A percentile compares a stretch with the other conserved stretches of the same genome.
Evolutionary conservation across 1,140 invertebrate genomes (phyloP).

Genomic region (Augochlora pura): DNA sequence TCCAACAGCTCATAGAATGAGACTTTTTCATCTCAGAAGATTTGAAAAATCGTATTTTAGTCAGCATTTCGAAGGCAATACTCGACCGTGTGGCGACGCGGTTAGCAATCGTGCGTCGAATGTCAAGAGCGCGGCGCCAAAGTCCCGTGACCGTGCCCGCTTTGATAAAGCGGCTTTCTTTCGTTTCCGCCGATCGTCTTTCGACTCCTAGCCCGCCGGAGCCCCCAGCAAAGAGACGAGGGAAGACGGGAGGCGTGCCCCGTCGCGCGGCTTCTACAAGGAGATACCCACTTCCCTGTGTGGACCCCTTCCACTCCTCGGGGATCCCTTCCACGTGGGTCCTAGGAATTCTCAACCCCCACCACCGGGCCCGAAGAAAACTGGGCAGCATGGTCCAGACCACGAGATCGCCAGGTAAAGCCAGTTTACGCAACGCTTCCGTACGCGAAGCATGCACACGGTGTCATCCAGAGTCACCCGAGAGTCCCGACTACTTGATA

Average conservation of each 20-base stretch:
- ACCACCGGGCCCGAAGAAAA: conserved; percentile 72
- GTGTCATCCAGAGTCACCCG: conserved; percentile 16
- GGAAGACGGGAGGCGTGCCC: conserved; percentile 74
- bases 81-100: too few species aligned
- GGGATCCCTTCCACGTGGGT: conserved; percentile 67
- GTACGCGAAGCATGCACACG: conserved; percentile 66
- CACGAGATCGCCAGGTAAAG: conserved; percentile 75
- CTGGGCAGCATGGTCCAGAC: conserved; percentile 77
- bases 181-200: conserved; percentile 43
- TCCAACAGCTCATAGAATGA: too few species aligned
- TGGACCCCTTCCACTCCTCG: conserved; percentile 67
- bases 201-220: conserved; percentile 41
- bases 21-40: too few species aligned
- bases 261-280: conserved; percentile 76
- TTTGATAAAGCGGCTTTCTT: conserved; percentile 46
- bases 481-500: conserved; percentile 12
- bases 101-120: conserved; percentile 21
- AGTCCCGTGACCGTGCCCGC: conserved; percentile 37
- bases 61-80: too few species aligned
- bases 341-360: conserved; percentile 60
- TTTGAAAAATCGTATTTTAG: too few species aligned
- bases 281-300: conserved; percentile 73
- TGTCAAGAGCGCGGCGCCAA: conserved; percentile 56
- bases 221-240: conserved; percentile 72
- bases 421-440: conserved; percentile 77